Percentiles rank a stretch among this genome's conserved stretches.
These are phyloP conservation scores for Erythrocercus mccallii DNA, from an alignment of 2,113 vertebrate species.

Conservation along the genomic window DNA sequence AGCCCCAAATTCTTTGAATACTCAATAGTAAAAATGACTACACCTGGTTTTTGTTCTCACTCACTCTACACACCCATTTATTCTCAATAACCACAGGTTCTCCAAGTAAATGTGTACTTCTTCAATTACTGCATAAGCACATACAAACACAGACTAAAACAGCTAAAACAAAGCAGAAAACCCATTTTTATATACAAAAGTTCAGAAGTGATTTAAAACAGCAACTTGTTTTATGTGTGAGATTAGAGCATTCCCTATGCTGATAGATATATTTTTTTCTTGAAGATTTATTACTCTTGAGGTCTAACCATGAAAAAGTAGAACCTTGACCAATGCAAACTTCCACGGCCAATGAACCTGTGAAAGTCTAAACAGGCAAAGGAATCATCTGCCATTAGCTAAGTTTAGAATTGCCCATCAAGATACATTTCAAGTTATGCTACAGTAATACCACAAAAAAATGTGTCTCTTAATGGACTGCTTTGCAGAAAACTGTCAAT, in stretches of 20 bases:
- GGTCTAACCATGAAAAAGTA: not conserved
- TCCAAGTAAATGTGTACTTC: not conserved
- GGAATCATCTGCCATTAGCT: not conserved
- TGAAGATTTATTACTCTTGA: not conserved
- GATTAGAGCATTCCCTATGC: not conserved
- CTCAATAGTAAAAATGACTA: not conserved
- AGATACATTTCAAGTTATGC: not conserved
- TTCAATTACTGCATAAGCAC: not conserved
- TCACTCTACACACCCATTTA: not conserved
- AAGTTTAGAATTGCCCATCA: not conserved
- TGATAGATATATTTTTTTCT: not conserved
- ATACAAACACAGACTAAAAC: not conserved
- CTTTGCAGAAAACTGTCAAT: not conserved
- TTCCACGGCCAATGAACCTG: not conserved
- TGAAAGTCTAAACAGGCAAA: not conserved
- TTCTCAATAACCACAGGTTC: not conserved
- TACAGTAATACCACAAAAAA: not conserved
- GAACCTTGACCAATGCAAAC: not conserved
- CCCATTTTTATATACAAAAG: accelerated
- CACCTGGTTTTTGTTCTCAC: not conserved
- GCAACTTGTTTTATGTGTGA: accelerated
- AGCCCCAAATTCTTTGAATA: not conserved
- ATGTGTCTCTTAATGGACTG: not conserved
- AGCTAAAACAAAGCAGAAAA: not conserved
- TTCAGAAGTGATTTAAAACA: not conserved